Evolutionary conservation across 2,888 invertebrate genomes (phyloP).

Genomic region (Spodoptera picta): DNA sequence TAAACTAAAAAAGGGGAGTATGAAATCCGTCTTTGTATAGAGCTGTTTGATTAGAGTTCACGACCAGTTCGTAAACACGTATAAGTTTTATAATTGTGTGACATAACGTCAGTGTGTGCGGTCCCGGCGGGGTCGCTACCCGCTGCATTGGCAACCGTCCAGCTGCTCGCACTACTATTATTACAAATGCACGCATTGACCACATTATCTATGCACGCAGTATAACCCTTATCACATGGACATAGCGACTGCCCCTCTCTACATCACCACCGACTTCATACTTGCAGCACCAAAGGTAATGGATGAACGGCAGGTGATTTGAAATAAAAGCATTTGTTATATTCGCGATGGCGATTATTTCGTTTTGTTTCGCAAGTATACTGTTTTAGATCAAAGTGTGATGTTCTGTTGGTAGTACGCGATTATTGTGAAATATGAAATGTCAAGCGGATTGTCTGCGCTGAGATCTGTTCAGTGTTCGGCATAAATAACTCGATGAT

Average conservation of each 20-base stretch:
- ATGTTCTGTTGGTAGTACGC: conserved; percentile 28
- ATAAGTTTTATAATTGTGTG: conserved; percentile 49
- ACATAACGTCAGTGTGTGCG: conserved; percentile 53
- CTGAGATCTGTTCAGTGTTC: conserved; percentile 14
- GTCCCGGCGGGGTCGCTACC: conserved; percentile 68
- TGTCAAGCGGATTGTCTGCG: conserved; percentile 44
- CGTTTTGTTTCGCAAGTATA: conserved; percentile 55
- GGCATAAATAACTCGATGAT: conserved; percentile 37
- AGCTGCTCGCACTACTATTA: conserved; percentile 65
- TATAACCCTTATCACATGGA: conserved; percentile 40
- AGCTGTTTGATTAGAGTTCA: conserved; percentile 29
- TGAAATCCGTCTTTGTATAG: background rate
- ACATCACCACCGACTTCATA: conserved; percentile 6
- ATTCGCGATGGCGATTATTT: conserved; percentile 57
- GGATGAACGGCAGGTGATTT: conserved; percentile 69
- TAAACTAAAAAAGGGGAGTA: background rate
- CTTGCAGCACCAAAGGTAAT: conserved; percentile 56
- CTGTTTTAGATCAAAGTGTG: conserved; percentile 64
- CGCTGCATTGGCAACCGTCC: conserved; percentile 66
- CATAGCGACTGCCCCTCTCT: conserved; percentile 40
- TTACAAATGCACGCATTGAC: conserved; percentile 59
- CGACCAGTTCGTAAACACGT: conserved; percentile 28
- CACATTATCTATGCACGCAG: conserved; percentile 44
- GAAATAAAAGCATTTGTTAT: conserved; percentile 66
- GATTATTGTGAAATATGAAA: conserved; percentile 58